Evolutionary conservation across 1,140 invertebrate species (phyloP).

Genomic region (Drosophila arizonae): DNA sequence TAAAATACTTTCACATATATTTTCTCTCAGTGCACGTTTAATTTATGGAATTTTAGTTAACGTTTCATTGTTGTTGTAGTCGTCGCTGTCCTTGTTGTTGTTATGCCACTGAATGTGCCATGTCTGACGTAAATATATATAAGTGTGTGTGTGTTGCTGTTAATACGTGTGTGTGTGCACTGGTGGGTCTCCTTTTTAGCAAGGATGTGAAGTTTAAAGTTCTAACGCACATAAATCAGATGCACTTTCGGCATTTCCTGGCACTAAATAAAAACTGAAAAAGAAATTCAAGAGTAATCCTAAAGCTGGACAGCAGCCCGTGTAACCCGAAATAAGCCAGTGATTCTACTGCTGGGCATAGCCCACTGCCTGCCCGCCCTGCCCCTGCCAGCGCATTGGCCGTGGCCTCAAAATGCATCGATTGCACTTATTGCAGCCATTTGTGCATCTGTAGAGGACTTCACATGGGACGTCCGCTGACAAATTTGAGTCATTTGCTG

Average conservation of each 20-base stretch:
- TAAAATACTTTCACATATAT: neutral
- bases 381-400: neutral
- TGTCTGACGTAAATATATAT: conserved; percentile 25
- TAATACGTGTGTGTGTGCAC: neutral
- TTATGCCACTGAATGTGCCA: conserved; percentile 47
- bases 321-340: conserved; percentile 62
- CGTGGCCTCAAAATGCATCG: conserved; percentile 43
- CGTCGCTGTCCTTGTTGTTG: conserved; percentile 35
- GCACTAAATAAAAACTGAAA: conserved; percentile 22
- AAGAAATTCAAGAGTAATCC: neutral
- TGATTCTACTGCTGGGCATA: conserved; percentile 16
- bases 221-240: conserved; percentile 77
- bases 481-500: conserved; percentile 63
- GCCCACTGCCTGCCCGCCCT: neutral
- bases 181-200: neutral
- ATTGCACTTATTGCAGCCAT: conserved; percentile 70
- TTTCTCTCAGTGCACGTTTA: conserved; percentile 52
- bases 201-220: conserved; percentile 67
- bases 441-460: conserved; percentile 47
- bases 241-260: conserved; percentile 77
- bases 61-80: conserved; percentile 27
- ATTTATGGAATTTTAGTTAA: conserved; percentile 79
- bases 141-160: conserved; percentile 17
- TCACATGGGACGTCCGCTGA: conserved; percentile 34
- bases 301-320: conserved; percentile 41